These are phyloP conservation scores for Ranitomeya imitator DNA, from an alignment of 2,113 vertebrate species.

Conservation along the genomic window DNA sequence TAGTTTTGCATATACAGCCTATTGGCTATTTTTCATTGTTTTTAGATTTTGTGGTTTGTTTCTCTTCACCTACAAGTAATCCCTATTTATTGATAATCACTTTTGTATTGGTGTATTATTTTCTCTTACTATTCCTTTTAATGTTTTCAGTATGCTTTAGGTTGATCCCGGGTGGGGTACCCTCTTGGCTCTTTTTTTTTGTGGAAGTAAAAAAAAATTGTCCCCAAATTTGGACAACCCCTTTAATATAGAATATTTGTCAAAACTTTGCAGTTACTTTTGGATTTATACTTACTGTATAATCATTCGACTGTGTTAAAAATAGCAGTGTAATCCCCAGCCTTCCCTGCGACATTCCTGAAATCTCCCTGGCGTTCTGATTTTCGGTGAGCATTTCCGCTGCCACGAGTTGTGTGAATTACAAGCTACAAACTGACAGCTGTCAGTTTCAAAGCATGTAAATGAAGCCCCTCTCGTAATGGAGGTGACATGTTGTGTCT, in stretches of 20 bases:
- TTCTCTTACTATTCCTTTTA: too few species aligned
- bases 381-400: slow-evolving; percentile 31
- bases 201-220: too few species aligned
- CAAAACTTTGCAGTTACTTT: neutral
- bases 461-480: slow-evolving; percentile 22
- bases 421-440: slow-evolving; percentile 26
- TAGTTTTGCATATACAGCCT: too few species aligned
- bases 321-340: neutral
- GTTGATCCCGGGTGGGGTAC: too few species aligned
- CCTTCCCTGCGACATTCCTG: neutral
- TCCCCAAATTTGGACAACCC: too few species aligned
- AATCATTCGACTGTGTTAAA: neutral
- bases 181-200: too few species aligned
- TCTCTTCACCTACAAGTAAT: too few species aligned
- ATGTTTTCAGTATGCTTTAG: too few species aligned
- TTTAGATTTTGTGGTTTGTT: too few species aligned
- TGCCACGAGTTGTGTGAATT: slow-evolving; percentile 48
- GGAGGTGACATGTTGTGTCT: slow-evolving; percentile 35
- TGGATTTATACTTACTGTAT: neutral
- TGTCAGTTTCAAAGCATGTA: slow-evolving; percentile 52
- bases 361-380: slow-evolving; percentile 16
- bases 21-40: too few species aligned
- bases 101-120: too few species aligned
- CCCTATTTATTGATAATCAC: too few species aligned
- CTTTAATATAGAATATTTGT: neutral